phyloP scores from a whole-genome alignment of 1,140 invertebrate genomes.

The Mizuhopecten yessoensis region DNA sequence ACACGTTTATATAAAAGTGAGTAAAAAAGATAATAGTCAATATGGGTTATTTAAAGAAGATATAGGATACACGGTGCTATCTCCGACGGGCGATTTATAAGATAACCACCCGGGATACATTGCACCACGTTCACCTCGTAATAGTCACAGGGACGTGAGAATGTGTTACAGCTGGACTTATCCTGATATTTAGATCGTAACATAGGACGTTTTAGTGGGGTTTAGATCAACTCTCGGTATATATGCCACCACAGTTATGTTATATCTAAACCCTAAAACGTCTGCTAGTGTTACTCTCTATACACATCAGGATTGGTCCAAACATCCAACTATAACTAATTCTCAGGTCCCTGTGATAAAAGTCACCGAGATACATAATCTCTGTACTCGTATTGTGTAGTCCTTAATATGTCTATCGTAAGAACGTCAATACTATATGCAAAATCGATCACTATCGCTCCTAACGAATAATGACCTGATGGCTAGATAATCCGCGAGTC shows the following conservation, averaged over 20 bases:
- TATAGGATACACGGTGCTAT: neutral
- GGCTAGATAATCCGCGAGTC: neutral
- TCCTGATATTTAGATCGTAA: too few species aligned
- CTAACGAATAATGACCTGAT: neutral
- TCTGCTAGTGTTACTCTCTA: too few species aligned
- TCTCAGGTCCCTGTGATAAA: too few species aligned
- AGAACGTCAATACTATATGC: neutral
- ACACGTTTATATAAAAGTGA: neutral
- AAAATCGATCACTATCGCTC: neutral
- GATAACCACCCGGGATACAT: neutral
- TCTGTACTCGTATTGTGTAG: too few species aligned
- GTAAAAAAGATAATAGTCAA: neutral
- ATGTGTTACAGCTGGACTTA: neutral
- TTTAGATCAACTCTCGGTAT: too few species aligned
- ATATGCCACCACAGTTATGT: too few species aligned
- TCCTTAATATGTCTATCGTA: neutral
- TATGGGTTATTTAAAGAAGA: neutral
- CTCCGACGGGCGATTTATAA: neutral
- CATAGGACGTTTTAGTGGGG: too few species aligned
- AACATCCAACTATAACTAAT: too few species aligned
- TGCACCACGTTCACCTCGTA: constrained; percentile 1
- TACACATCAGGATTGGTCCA: too few species aligned
- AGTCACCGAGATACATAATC: too few species aligned
- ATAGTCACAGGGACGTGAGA: too few species aligned
- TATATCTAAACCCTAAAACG: too few species aligned